Base-by-base conservation (phyloP, 1,140 invertebrate species). In the Drosophila albomicans region DNA sequence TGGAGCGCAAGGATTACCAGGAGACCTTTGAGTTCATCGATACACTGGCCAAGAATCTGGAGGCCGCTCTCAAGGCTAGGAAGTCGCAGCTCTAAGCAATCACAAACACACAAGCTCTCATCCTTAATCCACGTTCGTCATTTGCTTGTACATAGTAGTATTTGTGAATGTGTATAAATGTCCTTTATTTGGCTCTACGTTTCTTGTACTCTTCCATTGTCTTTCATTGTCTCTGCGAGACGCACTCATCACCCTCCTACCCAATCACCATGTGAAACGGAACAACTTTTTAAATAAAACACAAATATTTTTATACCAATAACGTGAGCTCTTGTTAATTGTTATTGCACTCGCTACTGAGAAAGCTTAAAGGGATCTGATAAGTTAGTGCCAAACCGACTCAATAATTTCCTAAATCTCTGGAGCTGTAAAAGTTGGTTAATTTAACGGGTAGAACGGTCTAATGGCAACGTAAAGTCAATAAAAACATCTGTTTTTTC, bases 21-120 rank as follows among this genome's bases (percentile, higher is more conserved):
- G 98, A 99, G 93, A 99, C 99, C 0, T 99, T 99, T 93, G 98
- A 98, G 91, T 99, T 99, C 91, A 95, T 99, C 93, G 95, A 99
- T 92, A 99, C 99, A 92, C 92, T 99, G 52, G 98, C 98, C 54
- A 97, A 98, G 79, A 99, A 99, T 93, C 94, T 99, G 73, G 95
- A 95, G 68, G 96, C 95, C 68, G 96, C 96, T 81, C 91, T 96
- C 2, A 48, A 56, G 32, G 54, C 79, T 59, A 67, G 57, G 15
- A 67, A 85, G 66, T n/a, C 51, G 10, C 66, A 78, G 72, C 35
- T 48, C 10, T 48, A 16, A 48, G 46, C 32, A 13, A 32, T 57
- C 49, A 57, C 38, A 48, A 56, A 49, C 48, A 25, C 8, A 41
- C 11, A 41, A 10, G 54, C 67, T 73, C 75, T 48, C 65, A 49